These are phyloP conservation scores for Pardalotus punctatus DNA, from an alignment of 2,113 vertebrate species.

Conservation along the genomic window DNA sequence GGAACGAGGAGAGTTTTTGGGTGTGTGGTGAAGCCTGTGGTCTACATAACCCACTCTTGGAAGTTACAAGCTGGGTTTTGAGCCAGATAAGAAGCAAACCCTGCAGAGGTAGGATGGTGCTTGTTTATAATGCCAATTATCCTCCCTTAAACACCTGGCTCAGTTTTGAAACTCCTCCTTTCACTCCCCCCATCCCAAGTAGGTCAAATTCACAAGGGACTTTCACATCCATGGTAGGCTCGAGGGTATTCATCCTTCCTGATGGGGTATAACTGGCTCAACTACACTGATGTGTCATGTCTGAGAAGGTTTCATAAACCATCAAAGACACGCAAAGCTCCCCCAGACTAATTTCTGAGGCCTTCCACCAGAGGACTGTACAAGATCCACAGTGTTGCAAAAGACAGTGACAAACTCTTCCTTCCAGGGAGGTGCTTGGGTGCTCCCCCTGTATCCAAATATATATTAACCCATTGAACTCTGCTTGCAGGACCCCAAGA, in stretches of 20 bases:
- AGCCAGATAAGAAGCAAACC: neutral
- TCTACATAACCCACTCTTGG: neutral
- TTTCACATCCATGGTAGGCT: neutral
- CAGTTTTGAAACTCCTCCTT: neutral
- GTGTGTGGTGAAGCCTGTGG: neutral
- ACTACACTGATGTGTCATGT: fast-evolving
- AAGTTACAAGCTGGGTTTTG: neutral
- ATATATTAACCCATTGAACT: neutral
- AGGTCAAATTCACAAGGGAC: neutral
- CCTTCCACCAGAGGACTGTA: neutral
- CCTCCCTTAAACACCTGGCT: neutral
- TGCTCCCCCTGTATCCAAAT: neutral
- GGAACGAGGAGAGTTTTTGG: neutral
- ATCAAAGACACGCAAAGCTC: neutral
- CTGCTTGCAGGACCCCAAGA: fast-evolving
- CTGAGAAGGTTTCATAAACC: neutral
- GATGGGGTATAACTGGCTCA: neutral
- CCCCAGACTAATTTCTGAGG: neutral
- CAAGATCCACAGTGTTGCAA: neutral
- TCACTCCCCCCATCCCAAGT: neutral
- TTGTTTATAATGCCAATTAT: neutral
- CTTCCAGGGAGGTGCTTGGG: neutral
- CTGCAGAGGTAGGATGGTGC: neutral
- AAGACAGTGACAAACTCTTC: neutral
- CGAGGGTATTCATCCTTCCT: neutral